A percentile compares a stretch with the other conserved stretches of the same genome.
Evolutionary conservation across 2,113 vertebrate genomes (phyloP).

Genomic region (Pelodiscus sinensis): DNA sequence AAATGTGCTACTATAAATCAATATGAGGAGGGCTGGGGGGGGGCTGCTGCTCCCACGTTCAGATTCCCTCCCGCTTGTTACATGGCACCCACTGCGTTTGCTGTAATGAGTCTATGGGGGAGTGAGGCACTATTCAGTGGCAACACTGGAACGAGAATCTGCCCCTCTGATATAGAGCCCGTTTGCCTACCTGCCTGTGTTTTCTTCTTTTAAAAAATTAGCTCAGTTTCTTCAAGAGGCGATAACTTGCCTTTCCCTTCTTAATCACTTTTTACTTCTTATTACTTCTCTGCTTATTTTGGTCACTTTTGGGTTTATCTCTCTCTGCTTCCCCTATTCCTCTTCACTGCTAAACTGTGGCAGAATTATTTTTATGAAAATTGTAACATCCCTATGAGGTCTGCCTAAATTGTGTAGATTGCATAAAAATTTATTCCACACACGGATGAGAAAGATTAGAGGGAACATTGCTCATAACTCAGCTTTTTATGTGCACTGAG

Average conservation of each 20-base stretch:
- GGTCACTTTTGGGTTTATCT: not conserved
- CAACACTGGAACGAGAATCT: not conserved
- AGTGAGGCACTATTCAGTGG: not conserved
- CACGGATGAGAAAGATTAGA: too few relatives aligned
- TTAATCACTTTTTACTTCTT: not conserved
- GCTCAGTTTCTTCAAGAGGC: not conserved
- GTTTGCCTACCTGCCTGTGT: not conserved
- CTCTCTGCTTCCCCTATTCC: not conserved
- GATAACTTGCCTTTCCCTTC: not conserved
- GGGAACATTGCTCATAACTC: too few relatives aligned
- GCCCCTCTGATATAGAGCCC: not conserved
- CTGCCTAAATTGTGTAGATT: not conserved
- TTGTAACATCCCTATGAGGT: not conserved
- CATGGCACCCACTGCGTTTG: not conserved
- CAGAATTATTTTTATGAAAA: not conserved
- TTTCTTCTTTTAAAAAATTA: too few relatives aligned
- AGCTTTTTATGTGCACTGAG: too few relatives aligned
- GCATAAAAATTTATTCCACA: too few relatives aligned
- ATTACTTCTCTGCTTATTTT: not conserved
- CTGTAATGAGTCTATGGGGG: fast-evolving
- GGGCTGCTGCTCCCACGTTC: not conserved
- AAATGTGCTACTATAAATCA: not conserved
- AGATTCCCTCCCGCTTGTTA: not conserved
- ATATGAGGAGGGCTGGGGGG: not conserved
- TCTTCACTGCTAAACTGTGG: not conserved